Evolutionary conservation across 2,113 vertebrate genomes (phyloP).

Genomic region (Pseudorasbora parva): DNA sequence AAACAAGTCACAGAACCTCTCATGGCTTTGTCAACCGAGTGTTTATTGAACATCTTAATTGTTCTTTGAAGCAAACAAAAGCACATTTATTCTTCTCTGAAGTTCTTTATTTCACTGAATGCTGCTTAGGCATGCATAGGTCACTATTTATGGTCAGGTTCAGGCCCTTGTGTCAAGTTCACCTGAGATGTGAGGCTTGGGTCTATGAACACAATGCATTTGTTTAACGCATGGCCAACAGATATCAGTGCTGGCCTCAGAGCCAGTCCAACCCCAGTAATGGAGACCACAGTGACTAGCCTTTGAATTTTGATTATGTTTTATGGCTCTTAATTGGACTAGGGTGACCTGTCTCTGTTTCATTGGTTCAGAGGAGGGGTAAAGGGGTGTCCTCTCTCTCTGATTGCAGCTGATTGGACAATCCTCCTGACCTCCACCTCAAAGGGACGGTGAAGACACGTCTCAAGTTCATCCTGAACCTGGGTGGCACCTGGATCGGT

Average conservation of each 20-base stretch:
- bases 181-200: conserved; percentile 57
- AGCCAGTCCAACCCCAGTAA: conserved; percentile 69
- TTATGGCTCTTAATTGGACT: conserved; percentile 79
- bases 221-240: conserved; percentile 70
- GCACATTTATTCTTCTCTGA: background rate
- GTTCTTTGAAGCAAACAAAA: conserved; percentile 3
- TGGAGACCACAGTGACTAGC: conserved; percentile 54
- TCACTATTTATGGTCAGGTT: conserved; percentile 32
- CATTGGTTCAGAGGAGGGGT: conserved; percentile 56
- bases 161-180: conserved; percentile 53
- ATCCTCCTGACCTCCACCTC: conserved; percentile 75
- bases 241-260: conserved; percentile 70
- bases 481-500: conserved; percentile 78
- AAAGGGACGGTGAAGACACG: conserved; percentile 76
- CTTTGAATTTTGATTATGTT: conserved; percentile 77
- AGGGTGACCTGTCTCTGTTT: conserved; percentile 71
- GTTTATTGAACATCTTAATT: background rate
- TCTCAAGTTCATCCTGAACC: conserved; percentile 80
- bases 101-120: background rate
- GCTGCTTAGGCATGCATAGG: conserved; percentile 3
- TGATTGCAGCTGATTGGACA: conserved; percentile 61
- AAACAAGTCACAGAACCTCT: background rate
- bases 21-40: background rate
- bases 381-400: conserved; percentile 57
- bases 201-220: conserved; percentile 71